Base-by-base conservation (phyloP, 2,113 vertebrate genomes). In the rat (Rattus norvegicus) region DNA sequence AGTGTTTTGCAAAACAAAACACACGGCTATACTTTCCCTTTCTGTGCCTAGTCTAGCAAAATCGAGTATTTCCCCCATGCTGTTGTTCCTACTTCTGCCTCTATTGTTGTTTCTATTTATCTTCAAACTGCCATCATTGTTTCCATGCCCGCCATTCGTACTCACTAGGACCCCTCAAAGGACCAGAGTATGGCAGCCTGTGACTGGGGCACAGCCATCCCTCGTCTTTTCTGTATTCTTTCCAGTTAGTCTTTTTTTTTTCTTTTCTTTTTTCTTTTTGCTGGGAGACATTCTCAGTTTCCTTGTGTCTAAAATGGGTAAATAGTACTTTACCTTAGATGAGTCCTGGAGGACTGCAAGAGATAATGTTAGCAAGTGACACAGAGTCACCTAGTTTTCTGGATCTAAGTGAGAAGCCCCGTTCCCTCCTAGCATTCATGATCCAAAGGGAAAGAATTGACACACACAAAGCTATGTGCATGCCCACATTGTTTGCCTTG, bases 1-100 rank as follows among this genome's bases (percentile, higher is more conserved):
- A 90, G 59, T 9, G 72, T 16, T 93, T 88, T 65, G 16, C 16
- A 88, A 95, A 88, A 65, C 39, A 92, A 69, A 90, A 54, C 63
- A 70, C 12, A 17, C 47, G 59, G 70, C 3, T 4, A 22, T 75
- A 75, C 3, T 86, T 89, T n/a, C 10, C 39, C 52, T 95, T 19
- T 83, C 12, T 96, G 19, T 86, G 75, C 90, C 13, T 73, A 17
- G 69, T 67, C 10, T 73, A 90, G 24, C 1, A 47, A 84, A 94
- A 90, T 36, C 75, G n/a, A 16, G 0, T 5, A 52, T 80, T 94
- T 88, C 69, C 28, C 11, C 11, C 17, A 20, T 91, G 30, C 9
- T 88, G 36, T 56, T 8, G 26, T 94, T 92, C 73, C 30, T 81
- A 2, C 39, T 81, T 81, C 6, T n/a, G 1, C 61, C 33, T 91